Evolutionary conservation across 2,888 invertebrate species (phyloP).

Genomic region (Drosophila eohydei): DNA sequence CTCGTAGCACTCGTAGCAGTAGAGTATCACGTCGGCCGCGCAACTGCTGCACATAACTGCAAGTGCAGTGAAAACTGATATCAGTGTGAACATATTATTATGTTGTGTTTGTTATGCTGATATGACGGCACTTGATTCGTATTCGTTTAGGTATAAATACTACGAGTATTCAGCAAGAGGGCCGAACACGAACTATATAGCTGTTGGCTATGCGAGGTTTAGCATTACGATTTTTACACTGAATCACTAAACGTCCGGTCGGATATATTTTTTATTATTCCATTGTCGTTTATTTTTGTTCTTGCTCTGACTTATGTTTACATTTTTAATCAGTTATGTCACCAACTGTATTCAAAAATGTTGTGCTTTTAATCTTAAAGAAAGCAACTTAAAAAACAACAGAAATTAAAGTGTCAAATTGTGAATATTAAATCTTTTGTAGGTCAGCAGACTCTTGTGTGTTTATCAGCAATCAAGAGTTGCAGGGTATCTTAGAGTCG

Average conservation of each 20-base stretch:
- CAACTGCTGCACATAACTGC: constrained; percentile 6
- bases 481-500: neutral
- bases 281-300: constrained; percentile 21
- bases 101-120: constrained; percentile 13
- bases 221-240: constrained; percentile 27
- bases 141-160: constrained; percentile 20
- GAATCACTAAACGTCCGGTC: constrained; percentile 35
- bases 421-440: too few species aligned
- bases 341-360: neutral
- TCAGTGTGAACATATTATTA: constrained; percentile 27
- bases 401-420: too few species aligned
- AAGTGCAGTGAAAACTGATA: constrained; percentile 19
- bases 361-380: neutral
- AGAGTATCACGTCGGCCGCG: constrained; percentile 17
- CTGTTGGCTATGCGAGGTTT: constrained; percentile 1
- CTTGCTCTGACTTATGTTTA: neutral
- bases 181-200: constrained; percentile 39
- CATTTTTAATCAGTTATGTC: constrained; percentile 1
- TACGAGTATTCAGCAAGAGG: constrained; percentile 36
- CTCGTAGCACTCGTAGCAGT: constrained; percentile 39
- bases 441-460: neutral
- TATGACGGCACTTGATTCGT: constrained; percentile 7
- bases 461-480: neutral
- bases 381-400: neutral
- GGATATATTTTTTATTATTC: constrained; percentile 6